Conservation (phyloP, 2,888 invertebrate species). For the Empis livida region DNA sequence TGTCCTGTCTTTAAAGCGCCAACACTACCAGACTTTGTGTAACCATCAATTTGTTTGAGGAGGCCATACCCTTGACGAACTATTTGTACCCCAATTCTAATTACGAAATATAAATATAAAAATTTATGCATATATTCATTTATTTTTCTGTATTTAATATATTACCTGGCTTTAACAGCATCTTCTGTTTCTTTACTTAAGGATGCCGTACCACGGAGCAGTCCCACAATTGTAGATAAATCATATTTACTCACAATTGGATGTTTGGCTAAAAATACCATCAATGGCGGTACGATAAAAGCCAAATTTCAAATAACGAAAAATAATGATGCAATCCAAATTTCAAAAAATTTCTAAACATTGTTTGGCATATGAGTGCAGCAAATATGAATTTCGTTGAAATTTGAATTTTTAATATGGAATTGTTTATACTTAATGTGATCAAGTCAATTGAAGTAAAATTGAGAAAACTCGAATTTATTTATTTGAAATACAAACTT, state of each 20-base stretch:
- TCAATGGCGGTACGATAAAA: constrained; percentile 69
- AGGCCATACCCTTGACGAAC: constrained; percentile 63
- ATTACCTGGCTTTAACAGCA: constrained; percentile 31
- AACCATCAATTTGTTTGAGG: constrained; percentile 30
- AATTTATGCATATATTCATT: no score
- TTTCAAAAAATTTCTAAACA: no score
- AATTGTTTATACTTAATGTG: no score
- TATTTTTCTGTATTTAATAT: neutral
- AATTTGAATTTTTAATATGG: no score
- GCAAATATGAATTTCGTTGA: no score
- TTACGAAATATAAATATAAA: neutral
- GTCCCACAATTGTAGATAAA: constrained; percentile 51
- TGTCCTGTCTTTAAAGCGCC: constrained; percentile 54
- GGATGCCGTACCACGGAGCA: constrained; percentile 74
- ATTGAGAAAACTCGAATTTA: no score
- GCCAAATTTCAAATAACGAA: no score
- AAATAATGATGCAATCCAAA: no score
- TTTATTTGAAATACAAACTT: no score
- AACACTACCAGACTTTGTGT: constrained; percentile 47
- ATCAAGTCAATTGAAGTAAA: no score
- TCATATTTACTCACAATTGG: constrained; percentile 65
- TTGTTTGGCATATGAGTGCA: no score
- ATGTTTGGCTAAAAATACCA: constrained; percentile 71
- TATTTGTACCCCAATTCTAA: constrained; percentile 34
- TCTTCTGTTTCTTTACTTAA: constrained; percentile 57